phyloP scores from a whole-genome alignment of 2,113 vertebrate species.

The Clupea harengus region DNA sequence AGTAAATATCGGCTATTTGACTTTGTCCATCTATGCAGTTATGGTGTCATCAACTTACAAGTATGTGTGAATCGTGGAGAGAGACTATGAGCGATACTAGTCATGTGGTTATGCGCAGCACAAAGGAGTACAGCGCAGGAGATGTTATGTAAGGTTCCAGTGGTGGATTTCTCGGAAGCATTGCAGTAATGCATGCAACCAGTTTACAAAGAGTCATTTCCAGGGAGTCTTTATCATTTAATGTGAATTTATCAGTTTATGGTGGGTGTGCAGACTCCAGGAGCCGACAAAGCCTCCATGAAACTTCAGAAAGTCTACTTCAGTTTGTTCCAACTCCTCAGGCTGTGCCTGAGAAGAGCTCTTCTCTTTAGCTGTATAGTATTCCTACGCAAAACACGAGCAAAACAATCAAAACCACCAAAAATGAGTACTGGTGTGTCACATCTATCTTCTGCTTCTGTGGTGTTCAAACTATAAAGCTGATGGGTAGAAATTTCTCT shows the following conservation, averaged over 20 bases:
- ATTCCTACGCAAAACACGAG: background rate
- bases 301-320: background rate
- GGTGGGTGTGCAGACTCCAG: background rate
- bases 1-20: background rate
- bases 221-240: background rate
- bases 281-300: background rate
- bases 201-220: background rate
- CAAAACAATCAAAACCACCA: background rate
- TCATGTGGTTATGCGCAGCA: background rate
- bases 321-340: background rate
- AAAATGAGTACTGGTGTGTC: background rate
- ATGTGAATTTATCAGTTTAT: background rate
- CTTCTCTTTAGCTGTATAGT: background rate
- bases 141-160: background rate
- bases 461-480: background rate
- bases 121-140: background rate
- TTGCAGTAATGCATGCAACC: background rate
- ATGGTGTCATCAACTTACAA: background rate
- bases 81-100: no score
- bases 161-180: background rate
- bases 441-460: background rate
- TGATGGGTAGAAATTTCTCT: background rate
- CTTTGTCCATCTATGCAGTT: background rate
- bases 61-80: background rate
- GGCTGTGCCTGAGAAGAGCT: background rate